These are phyloP conservation scores for Willowsia nigromaculata DNA, from an alignment of 2,888 invertebrate genomes.

Conservation along the genomic window DNA sequence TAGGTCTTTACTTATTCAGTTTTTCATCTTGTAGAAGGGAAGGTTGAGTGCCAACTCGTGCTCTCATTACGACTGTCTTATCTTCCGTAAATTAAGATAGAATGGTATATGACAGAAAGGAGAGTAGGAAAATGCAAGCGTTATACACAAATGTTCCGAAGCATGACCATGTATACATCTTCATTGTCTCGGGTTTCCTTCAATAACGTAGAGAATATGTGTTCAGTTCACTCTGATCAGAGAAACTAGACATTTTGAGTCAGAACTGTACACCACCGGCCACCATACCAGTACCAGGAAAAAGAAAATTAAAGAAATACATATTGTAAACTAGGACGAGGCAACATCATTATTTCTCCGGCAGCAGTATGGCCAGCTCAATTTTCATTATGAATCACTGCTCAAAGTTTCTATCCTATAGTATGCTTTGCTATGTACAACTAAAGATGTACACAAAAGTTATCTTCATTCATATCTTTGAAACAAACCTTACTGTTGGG, in stretches of 20 bases:
- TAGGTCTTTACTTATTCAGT: conserved; percentile 71
- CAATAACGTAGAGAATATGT: neutral
- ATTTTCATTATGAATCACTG: conserved; percentile 5
- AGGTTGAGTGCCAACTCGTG: conserved; percentile 75
- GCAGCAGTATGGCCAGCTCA: neutral
- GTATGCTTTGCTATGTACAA: neutral
- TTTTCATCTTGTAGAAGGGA: conserved; percentile 67
- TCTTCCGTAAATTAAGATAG: conserved; percentile 77
- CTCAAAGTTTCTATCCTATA: neutral
- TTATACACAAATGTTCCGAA: neutral
- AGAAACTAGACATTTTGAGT: neutral
- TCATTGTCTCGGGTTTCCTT: neutral
- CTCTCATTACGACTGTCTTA: conserved; percentile 74
- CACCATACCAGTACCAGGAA: neutral
- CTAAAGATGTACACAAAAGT: too few species aligned
- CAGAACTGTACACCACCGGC: neutral
- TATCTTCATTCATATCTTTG: neutral
- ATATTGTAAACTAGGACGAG: conserved; percentile 51
- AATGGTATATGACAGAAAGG: conserved; percentile 46
- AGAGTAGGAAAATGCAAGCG: neutral
- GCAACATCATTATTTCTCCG: conserved; percentile 29
- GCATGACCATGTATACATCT: neutral
- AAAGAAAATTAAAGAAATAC: conserved; percentile 22
- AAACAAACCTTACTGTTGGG: neutral
- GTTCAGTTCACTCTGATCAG: neutral